phyloP scores from a whole-genome alignment of 2,888 invertebrate genomes.

The Ametastegia equiseti region DNA sequence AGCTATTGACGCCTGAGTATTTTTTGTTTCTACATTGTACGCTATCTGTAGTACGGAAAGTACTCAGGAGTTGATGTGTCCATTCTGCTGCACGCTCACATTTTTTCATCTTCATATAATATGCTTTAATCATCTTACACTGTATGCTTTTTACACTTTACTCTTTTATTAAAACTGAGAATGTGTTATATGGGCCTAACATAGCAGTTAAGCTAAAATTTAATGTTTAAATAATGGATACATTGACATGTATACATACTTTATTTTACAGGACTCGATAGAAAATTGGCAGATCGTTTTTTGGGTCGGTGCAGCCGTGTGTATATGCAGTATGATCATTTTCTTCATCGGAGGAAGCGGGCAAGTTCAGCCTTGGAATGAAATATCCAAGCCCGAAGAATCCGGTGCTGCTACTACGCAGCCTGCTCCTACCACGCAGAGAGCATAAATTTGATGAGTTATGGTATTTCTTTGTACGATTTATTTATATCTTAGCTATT shows the following conservation, averaged over 20 bases:
- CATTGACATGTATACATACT: constrained; percentile 22
- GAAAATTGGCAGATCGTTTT: constrained; percentile 73
- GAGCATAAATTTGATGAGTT: constrained; percentile 9
- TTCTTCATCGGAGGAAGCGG: constrained; percentile 73
- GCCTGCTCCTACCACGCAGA: constrained; percentile 13
- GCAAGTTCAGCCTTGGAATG: constrained; percentile 74
- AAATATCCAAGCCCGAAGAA: constrained; percentile 50
- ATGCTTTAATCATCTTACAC: not conserved
- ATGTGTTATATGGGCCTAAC: not conserved
- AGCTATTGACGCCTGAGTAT: constrained; percentile 53
- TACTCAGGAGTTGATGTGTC: constrained; percentile 23
- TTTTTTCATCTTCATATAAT: not conserved
- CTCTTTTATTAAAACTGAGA: not conserved
- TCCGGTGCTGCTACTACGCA: not conserved
- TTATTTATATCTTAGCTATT: not conserved
- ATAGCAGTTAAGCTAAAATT: not conserved
- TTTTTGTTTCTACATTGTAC: constrained; percentile 55
- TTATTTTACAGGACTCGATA: constrained; percentile 69
- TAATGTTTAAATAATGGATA: constrained; percentile 4
- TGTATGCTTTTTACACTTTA: constrained; percentile 11
- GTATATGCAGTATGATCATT: constrained; percentile 69
- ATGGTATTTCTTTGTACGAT: not conserved
- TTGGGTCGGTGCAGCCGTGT: constrained; percentile 71
- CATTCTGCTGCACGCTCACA: not conserved
- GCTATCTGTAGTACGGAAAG: constrained; percentile 58